Evolutionary conservation across 2,888 invertebrate genomes (phyloP), one percentile per base, ranked within the genome.

Genomic region (Ectropis crepuscularia): DNA sequence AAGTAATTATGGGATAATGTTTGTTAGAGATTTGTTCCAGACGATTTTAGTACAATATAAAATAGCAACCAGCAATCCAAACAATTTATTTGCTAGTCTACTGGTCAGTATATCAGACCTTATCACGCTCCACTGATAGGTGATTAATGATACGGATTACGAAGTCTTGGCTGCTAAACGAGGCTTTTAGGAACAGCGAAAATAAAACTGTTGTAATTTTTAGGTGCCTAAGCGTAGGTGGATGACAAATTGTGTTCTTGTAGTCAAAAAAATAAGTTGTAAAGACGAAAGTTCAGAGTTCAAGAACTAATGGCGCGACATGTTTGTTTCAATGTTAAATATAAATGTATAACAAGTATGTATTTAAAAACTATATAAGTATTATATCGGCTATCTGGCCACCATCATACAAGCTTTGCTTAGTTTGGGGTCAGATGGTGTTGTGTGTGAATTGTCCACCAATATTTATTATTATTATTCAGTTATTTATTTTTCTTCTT

Each of bases 121-220:
- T 85, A 85, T 83, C 82, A 86, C 85, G 78, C 80, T 86, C 81
- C 83, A 74, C 83, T 86, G 81, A 88, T 90, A 84, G 77, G 83
- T 90, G 90, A 91, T 90, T 88, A 90, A 92, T 89, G 88, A 82
- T 83, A 77, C 53, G 73, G 77, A 79, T 83, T 80, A 75, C 67
- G 57, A 43, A 69, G 71, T 69, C 71, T 73, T 67, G 67, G 69
- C 63, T 58, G 73, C 71, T 69, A 69, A 70, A 68, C 69, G 65
- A 63, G 61, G 57, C 72, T 70, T 68, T 67, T 65, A 62, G 61
- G 50, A 67, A 67, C 68, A 66, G 63, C 67, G 42, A 54, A 57
- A 69, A 66, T 70, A 61, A 70, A 72, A 65, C 58, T 61, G 67
- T 60, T 70, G 65, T 61, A 68, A 68, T 57, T 60, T 57, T 57